Base-by-base conservation (phyloP, 1,140 invertebrate genomes). In the Drusus annulatus region DNA sequence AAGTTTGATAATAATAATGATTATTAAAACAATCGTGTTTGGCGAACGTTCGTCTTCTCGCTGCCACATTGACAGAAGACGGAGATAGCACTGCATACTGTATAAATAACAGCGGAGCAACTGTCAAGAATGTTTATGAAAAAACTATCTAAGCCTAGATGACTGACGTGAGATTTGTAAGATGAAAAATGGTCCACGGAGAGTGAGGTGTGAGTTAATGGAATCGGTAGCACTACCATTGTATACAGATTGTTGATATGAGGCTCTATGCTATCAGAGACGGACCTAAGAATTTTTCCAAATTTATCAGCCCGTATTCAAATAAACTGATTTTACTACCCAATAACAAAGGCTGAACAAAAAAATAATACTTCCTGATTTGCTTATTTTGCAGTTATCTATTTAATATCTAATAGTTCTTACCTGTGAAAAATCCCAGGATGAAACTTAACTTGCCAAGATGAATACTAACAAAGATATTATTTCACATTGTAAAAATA, bases 91-190 rank as follows among this genome's bases (percentile, higher is more conserved):
- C 65, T 16, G 31, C 6, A 2, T 1, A 13, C 36, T 45, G 36
- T 62, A 80, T 80, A 76, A 80, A 80, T 80, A 80, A 76, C 76
- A 76, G 76, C 79, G 63, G 62, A 80, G 74, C 79, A 54, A 54
- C 60, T 54, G 51, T 63, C 69, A 63, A 31, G 60, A 80, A 76
- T 76, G 74, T 76, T 76, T 76, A 45, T 45, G 65, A 69, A 76
- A 58, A 76, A 60, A 76, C 50, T 56, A 60, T 58, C 74, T 31
- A 62, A 52, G 54, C 31, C 45, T 25, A 76, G 80, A 81, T 81
- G 80, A 81, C 62, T 81, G 80, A 78, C 74, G 75, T 54, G 63
- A 81, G 80, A 81, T 81, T 78, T 68, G 62, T 65, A 19, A 71
- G 51, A 78, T 81, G 80, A 81, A 74, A 81, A 81, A 81, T 81